These are phyloP conservation scores for Heptranchias perlo DNA, from an alignment of 2,113 vertebrate species.

Conservation along the genomic window DNA sequence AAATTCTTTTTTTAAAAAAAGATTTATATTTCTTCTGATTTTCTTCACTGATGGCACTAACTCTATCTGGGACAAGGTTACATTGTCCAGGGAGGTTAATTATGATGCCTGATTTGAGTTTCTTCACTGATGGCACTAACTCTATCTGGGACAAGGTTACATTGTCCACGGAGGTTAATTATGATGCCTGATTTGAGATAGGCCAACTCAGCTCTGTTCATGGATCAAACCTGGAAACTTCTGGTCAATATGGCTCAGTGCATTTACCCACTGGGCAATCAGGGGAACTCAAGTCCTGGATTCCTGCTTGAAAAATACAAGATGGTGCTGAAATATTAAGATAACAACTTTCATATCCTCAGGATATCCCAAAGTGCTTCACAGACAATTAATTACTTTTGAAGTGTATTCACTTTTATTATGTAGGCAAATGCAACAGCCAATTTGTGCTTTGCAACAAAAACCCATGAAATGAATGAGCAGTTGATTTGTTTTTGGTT, in stretches of 20 bases:
- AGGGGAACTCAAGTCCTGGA: not conserved
- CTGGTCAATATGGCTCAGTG: not conserved
- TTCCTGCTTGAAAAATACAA: not conserved
- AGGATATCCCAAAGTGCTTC: not conserved
- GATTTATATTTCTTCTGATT: not conserved
- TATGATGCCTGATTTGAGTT: not conserved
- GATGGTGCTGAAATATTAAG: not conserved
- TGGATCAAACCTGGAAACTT: not conserved
- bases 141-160: not conserved
- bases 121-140: not conserved
- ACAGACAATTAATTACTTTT: not conserved
- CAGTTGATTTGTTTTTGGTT: not conserved
- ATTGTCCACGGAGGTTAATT: not conserved
- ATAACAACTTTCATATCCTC: not conserved
- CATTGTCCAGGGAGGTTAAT: not conserved
- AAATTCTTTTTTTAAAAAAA: not conserved
- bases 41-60: not conserved
- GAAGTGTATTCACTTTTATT: not conserved
- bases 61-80: not conserved
- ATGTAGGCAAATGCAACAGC: not conserved
- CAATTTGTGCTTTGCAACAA: not conserved
- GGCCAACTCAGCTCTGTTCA: not conserved
- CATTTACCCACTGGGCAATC: too few species aligned
- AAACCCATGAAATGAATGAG: not conserved
- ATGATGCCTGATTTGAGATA: not conserved